Conservation (phyloP, 2,797 vertebrate species). For the Enteromius paludinosus region DNA sequence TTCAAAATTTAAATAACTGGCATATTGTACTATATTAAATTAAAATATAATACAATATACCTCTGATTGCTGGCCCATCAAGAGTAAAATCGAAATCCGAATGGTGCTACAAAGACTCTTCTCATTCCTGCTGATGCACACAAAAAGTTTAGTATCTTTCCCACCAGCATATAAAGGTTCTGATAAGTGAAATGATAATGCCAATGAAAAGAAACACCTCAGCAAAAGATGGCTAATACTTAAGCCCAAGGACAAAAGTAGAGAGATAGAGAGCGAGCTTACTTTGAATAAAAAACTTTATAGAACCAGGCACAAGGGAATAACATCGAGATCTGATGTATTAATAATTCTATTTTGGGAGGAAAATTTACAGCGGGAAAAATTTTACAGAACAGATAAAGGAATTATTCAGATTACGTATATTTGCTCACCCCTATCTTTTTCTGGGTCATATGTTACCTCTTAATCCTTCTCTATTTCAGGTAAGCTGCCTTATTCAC, state of each 20-base stretch:
- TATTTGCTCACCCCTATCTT: not conserved
- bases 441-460: not conserved
- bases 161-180: slow-evolving; percentile 14
- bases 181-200: slow-evolving; percentile 43
- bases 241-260: slow-evolving; percentile 43
- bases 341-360: slow-evolving; percentile 8
- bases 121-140: slow-evolving; percentile 29
- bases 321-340: not conserved
- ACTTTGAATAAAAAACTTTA: slow-evolving; percentile 24
- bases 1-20: not conserved
- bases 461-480: not conserved
- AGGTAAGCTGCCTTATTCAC: not conserved
- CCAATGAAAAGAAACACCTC: slow-evolving; percentile 44
- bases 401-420: not conserved
- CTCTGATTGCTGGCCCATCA: slow-evolving; percentile 9
- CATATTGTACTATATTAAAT: not conserved
- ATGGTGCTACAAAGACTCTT: slow-evolving; percentile 4
- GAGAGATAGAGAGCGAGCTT: slow-evolving; percentile 17
- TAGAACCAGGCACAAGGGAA: slow-evolving; percentile 5
- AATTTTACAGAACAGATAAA: not conserved
- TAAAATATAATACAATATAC: not conserved
- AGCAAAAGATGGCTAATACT: slow-evolving; percentile 36
- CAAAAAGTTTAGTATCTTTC: slow-evolving; percentile 25
- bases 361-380: not conserved
- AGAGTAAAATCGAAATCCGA: slow-evolving; percentile 20